Evolutionary conservation across 2,113 vertebrate genomes (phyloP), one percentile per base, ranked within the genome.

Genomic region (Notothenia coriiceps): DNA sequence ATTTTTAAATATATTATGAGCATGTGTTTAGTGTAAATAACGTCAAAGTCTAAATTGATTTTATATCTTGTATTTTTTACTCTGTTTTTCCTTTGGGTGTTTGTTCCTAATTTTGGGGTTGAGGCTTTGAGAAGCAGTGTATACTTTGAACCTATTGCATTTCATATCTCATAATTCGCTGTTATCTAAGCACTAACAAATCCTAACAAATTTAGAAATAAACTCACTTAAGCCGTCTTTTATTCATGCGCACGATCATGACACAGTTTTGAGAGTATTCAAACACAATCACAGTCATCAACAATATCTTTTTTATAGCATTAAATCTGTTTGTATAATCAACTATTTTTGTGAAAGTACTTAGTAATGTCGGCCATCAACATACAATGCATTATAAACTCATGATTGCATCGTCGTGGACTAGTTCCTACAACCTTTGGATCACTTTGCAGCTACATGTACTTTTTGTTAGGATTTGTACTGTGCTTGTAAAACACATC

Each of bases 1-100:
- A 95, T 95, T 96, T 94, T 94, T 77, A 91, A 93, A 94, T 91
- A 91, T 94, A 92, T 94, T 93, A 93, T 92, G 80, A 93, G 92
- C 93, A 93, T 94, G 88, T 95, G 89, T 93, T 94, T 82, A 91
- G 85, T 95, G 94, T 96, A 95, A 93, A 95, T 95, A 95, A 92
- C 90, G 73, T 94, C 70, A 94, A 93, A 93, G 91, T 93, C 92
- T 87, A 92, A 93, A 92, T 83, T 88, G 88, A 94, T 94, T 94
- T 94, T 94, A 88, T 94, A 93, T 92, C 78, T 84, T 90, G 89
- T 90, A 85, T 94, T 93, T 94, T 94, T 88, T 91, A 90, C 88
- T 87, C 63, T 78, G 40, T 89, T 81, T 88, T 90, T 80, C 73
- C 90, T 83, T 75, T 81, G 74, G 92, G 84, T 90, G 87, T 89